Conservation (phyloP, 2,797 vertebrate genomes). For the Hypotaenidia philippensis region DNA sequence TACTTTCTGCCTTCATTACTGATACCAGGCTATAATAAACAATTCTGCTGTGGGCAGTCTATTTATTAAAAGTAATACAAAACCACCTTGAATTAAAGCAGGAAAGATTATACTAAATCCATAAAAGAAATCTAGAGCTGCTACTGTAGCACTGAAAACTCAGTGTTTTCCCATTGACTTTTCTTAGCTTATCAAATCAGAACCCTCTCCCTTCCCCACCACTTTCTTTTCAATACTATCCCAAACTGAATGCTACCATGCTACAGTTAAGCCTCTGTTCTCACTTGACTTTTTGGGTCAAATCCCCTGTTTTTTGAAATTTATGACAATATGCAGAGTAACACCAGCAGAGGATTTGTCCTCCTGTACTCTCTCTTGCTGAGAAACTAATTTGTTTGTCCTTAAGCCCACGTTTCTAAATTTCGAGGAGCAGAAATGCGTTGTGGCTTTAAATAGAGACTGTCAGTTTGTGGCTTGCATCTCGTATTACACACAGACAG, state of each 20-base stretch:
- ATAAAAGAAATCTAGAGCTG: background rate
- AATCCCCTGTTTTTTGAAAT: background rate
- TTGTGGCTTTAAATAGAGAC: constrained; percentile 76
- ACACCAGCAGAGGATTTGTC: background rate
- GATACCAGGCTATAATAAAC: background rate
- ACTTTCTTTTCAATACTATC: background rate
- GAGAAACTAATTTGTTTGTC: background rate
- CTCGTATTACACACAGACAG: constrained; percentile 72
- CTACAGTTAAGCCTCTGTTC: background rate
- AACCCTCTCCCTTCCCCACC: background rate
- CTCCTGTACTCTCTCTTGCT: background rate
- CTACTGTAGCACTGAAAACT: background rate
- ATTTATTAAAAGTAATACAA: background rate
- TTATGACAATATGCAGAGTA: background rate
- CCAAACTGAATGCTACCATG: background rate
- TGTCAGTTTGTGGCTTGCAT: constrained; percentile 56
- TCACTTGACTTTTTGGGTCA: background rate
- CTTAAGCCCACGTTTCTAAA: constrained; percentile 18
- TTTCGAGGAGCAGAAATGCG: constrained; percentile 45
- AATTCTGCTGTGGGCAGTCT: background rate
- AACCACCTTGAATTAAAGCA: background rate
- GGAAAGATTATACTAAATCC: background rate
- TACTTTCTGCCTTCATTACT: background rate
- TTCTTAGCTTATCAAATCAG: background rate
- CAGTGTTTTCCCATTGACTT: background rate